Evolutionary conservation across 2,113 vertebrate genomes (phyloP), one percentile per base, ranked within the genome.

Genomic region (Nanger granti): DNA sequence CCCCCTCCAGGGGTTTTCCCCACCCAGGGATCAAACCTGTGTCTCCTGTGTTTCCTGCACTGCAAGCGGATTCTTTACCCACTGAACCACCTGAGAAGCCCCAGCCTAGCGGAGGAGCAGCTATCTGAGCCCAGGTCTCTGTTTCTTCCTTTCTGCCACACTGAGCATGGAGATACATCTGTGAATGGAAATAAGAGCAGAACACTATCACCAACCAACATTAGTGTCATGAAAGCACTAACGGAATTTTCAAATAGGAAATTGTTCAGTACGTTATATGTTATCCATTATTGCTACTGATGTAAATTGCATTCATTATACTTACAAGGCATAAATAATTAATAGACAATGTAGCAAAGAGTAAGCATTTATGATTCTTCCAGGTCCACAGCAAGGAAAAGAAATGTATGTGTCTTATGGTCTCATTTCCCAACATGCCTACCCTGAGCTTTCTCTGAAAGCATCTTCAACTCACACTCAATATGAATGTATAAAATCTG

Each of bases 301-400:
- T 94, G 59, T 41, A 84, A 96, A 92, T 55, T 84, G 1, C 44
- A 92, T 94, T 94, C 88, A 94, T 95, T 93, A 52, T 44, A 44
- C 62, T 57, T 94, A 83, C 31, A 28, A 97, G 89, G 55, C 79
- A 97, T 93, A 52, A 92, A 96, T 95, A 97, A 66, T 89, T 95
- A 97, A 88, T 31, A 62, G n/a, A 90, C 91, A 79, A 52, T 64
- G 22, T 22, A 73, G 28, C 28, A 44, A 92, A 5, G 28, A 89
- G 5, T 28, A 93, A 96, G n/a, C 44, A 60, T 76, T 87, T 69
- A 37, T 55, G 69, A 80, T 69, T 91, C 44, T 69, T 57, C 22
- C 41, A 87, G 31, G 55, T 14, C 41, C 29, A 86, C 6, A 34
- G 29, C 5, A 92, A 96, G 44, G 55, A 44, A 52, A 62, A 60